A percentile compares a stretch with the other conserved stretches of the same genome.
Conservation (phyloP, 1,140 invertebrate species). For the Forficula auricularia region DNA sequence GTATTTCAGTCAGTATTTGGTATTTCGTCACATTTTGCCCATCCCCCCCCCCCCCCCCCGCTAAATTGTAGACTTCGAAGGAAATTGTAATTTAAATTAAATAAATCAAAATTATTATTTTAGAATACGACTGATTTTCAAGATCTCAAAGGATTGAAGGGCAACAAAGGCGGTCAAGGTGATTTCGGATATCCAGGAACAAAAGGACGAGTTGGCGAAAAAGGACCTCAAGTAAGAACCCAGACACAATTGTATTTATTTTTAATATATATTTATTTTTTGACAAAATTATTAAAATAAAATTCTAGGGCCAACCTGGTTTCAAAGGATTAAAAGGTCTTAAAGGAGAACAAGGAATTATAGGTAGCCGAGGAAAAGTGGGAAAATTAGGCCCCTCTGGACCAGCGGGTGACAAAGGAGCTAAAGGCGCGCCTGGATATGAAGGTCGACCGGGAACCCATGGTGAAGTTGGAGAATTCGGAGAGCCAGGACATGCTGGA, state of each 20-base stretch:
- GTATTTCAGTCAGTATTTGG: too few relatives aligned
- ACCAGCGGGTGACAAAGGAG: slow-evolving; percentile 51
- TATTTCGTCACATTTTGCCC: too few relatives aligned
- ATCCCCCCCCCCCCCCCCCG: too few relatives aligned
- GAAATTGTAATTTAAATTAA: too few relatives aligned
- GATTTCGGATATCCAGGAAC: slow-evolving; percentile 13
- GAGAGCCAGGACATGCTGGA: slow-evolving; percentile 30
- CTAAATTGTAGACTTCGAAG: too few relatives aligned
- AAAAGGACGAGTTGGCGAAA: slow-evolving; percentile 36
- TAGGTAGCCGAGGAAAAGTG: slow-evolving; percentile 34
- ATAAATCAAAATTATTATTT: too few relatives aligned
- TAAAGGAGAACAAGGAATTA: slow-evolving; percentile 29
- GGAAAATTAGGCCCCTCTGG: slow-evolving; percentile 33
- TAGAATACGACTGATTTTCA: not conserved
- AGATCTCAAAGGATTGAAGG: slow-evolving; percentile 20
- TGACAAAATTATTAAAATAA: slow-evolving; percentile 9
- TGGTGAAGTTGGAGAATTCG: slow-evolving; percentile 33
- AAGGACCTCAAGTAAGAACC: slow-evolving; percentile 31
- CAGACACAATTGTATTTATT: too few relatives aligned
- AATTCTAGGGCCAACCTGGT: slow-evolving; percentile 27
- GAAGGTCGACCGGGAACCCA: slow-evolving; percentile 43
- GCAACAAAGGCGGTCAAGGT: slow-evolving; percentile 22
- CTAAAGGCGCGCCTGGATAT: slow-evolving; percentile 66
- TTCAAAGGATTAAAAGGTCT: slow-evolving; percentile 15
- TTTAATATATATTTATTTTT: not conserved